A percentile compares a stretch with the other conserved stretches of the same genome.
These are phyloP conservation scores for Rambutsinella grinnellia DNA, from an alignment of 2,888 invertebrate genomes.

Conservation along the genomic window DNA sequence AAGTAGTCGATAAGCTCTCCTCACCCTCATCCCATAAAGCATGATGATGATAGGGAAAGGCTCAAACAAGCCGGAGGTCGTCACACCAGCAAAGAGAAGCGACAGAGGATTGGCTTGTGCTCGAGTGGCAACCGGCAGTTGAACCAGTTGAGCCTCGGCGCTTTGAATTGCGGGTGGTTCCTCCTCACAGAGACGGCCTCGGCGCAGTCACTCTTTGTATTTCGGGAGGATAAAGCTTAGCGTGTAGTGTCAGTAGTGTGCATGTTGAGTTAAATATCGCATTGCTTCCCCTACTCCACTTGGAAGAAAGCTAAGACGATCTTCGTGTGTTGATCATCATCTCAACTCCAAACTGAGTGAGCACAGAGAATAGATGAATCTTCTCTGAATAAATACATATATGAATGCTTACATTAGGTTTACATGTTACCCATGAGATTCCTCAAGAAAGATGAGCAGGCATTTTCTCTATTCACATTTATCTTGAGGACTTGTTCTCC, in stretches of 20 bases:
- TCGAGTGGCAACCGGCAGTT: slow-evolving; percentile 64
- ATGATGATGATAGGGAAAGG: slow-evolving; percentile 39
- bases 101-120: slow-evolving; percentile 63
- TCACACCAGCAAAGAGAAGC: slow-evolving; percentile 48
- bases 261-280: slow-evolving; percentile 44
- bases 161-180: slow-evolving; percentile 65
- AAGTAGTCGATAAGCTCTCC: not conserved
- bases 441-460: too few species aligned
- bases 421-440: too few species aligned
- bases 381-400: too few species aligned
- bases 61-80: slow-evolving; percentile 37
- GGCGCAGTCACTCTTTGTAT: slow-evolving; percentile 50
- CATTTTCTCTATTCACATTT: too few species aligned
- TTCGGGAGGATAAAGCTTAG: slow-evolving; percentile 41
- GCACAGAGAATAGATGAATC: too few species aligned
- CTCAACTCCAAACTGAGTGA: not conserved
- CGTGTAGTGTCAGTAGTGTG: slow-evolving; percentile 42
- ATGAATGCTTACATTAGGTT: too few species aligned
- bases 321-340: not conserved
- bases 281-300: too few species aligned
- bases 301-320: too few species aligned
- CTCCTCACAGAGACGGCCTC: slow-evolving; percentile 47
- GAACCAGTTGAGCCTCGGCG: slow-evolving; percentile 64
- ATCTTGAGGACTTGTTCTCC: too few species aligned
- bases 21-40: slow-evolving; percentile 32